Evolutionary conservation across 2,797 vertebrate species (phyloP).

Genomic region (Sandelia bainsii): DNA sequence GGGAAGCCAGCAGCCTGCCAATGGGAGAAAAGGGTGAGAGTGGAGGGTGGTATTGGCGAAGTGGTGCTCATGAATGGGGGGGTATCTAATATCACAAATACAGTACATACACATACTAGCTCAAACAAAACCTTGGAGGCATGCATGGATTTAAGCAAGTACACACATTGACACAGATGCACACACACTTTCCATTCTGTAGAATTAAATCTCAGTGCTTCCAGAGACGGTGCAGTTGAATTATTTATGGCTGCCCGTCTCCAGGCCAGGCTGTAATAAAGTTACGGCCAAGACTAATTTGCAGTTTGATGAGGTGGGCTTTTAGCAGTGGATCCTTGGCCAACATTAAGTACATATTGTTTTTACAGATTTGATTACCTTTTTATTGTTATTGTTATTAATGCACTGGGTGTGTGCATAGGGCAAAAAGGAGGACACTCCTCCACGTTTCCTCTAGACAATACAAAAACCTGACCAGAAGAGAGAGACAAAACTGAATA

Average conservation of each 20-base stretch:
- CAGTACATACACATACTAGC: conserved; percentile 45
- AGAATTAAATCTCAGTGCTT: conserved; percentile 88
- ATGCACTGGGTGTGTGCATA: conserved; percentile 72
- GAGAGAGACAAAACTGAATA: conserved; percentile 63
- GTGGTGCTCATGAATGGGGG: conserved; percentile 32
- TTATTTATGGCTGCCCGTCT: conserved; percentile 88
- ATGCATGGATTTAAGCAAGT: conserved; percentile 43
- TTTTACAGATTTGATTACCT: conserved; percentile 85
- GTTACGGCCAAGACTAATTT: conserved; percentile 85
- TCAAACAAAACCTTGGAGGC: conserved; percentile 66
- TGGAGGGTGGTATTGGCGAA: conserved; percentile 15
- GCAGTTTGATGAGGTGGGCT: conserved; percentile 86
- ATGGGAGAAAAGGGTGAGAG: conserved; percentile 75
- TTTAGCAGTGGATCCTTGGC: conserved; percentile 80
- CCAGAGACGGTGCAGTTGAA: conserved; percentile 83
- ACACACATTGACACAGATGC: conserved; percentile 34
- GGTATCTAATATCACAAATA: conserved; percentile 78
- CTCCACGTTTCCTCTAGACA: conserved; percentile 49
- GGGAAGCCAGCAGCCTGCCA: conserved; percentile 78
- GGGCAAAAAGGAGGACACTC: conserved; percentile 20
- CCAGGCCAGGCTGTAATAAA: conserved; percentile 85
- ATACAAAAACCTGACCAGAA: conserved; percentile 56
- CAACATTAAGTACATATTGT: conserved; percentile 87
- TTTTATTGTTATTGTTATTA: conserved; percentile 88
- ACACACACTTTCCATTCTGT: conserved; percentile 80